phyloP scores from a whole-genome alignment of 2,888 invertebrate species.

The Laothoe populi region DNA sequence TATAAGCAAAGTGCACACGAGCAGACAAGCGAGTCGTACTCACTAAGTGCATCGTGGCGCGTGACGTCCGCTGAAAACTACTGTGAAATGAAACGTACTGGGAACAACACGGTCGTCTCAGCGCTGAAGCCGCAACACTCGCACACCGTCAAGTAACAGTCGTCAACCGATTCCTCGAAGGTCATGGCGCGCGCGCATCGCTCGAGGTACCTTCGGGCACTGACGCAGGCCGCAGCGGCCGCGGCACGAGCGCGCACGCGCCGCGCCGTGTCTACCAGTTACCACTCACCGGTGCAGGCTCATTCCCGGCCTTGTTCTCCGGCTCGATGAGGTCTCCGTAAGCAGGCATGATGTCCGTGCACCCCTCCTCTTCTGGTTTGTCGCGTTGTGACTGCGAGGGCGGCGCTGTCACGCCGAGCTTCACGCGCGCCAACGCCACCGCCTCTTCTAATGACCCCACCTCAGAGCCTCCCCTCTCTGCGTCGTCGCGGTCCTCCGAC shows the following conservation, averaged over 20 bases:
- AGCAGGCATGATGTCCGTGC: conserved; percentile 78
- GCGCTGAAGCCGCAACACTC: conserved; percentile 84
- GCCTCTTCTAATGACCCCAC: conserved; percentile 83
- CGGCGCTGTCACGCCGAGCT: conserved; percentile 69
- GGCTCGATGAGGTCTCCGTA: conserved; percentile 83
- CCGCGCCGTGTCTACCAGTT: conserved; percentile 30
- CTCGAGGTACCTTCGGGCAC: conserved; percentile 66
- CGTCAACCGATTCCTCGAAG: conserved; percentile 79
- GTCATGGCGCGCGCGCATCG: conserved; percentile 83
- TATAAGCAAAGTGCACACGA: conserved; percentile 59
- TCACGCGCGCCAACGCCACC: conserved; percentile 78
- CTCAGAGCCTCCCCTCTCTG: conserved; percentile 65
- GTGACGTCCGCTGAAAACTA: conserved; percentile 72
- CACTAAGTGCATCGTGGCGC: conserved; percentile 77
- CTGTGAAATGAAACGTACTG: conserved; percentile 81
- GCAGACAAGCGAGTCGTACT: conserved; percentile 68
- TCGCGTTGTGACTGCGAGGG: conserved; percentile 70
- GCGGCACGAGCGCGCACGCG: conserved; percentile 40
- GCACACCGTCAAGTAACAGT: conserved; percentile 80
- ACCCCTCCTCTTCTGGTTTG: conserved; percentile 78
- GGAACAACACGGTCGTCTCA: conserved; percentile 76
- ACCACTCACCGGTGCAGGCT: conserved; percentile 67
- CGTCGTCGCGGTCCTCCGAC: conserved; percentile 81
- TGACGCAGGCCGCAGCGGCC: conserved; percentile 38
- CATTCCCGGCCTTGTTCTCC: conserved; percentile 60